A percentile compares a stretch with the other conserved stretches of the same genome.
These are phyloP conservation scores for Cephus pygmeus DNA, from an alignment of 2,888 invertebrate species.

Conservation along the genomic window DNA sequence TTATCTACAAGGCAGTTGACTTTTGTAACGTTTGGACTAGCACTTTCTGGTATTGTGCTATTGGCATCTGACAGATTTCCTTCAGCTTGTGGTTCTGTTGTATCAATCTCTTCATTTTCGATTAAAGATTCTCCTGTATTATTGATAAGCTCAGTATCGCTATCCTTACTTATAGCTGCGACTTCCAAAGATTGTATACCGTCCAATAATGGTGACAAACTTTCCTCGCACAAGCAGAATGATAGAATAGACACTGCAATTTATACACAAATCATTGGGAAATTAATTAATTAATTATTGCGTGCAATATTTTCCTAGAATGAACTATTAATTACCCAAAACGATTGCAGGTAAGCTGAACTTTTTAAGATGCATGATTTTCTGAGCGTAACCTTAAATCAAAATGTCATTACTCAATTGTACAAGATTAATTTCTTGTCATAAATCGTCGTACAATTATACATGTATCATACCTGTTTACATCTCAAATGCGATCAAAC, in stretches of 20 bases:
- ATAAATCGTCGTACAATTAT: background rate
- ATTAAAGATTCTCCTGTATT: background rate
- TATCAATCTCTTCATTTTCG: background rate
- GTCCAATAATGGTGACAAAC: background rate
- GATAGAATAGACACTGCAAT: background rate
- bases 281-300: background rate
- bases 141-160: background rate
- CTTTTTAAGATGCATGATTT: background rate
- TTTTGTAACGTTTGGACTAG: conserved; percentile 11
- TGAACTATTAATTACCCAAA: background rate
- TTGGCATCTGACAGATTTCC: background rate
- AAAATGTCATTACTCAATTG: background rate
- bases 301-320: background rate
- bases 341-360: background rate
- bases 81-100: background rate
- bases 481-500: background rate
- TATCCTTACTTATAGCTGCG: background rate
- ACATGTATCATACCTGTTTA: background rate
- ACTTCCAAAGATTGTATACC: background rate
- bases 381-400: background rate
- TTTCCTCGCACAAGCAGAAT: background rate
- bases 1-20: conserved; percentile 51
- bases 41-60: conserved; percentile 6
- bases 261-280: background rate
- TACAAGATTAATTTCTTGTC: background rate